A percentile compares a stretch with the other conserved stretches of the same genome.
phyloP scores from a whole-genome alignment of 2,113 vertebrate genomes.

The Sebastes fasciatus region DNA sequence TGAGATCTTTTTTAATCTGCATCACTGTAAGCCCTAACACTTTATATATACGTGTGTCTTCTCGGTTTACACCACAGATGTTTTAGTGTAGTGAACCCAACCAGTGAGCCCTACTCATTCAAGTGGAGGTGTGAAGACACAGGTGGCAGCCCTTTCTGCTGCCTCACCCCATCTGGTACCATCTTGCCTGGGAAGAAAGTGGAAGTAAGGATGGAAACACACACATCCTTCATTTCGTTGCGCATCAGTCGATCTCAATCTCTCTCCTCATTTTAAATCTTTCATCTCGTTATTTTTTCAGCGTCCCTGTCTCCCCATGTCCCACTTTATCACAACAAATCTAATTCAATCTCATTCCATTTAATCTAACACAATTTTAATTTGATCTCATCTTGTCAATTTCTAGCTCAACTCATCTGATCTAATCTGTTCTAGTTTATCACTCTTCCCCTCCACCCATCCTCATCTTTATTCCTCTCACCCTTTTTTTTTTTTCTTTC shows the following conservation, averaged over 20 bases:
- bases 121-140: conserved; percentile 87
- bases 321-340: conserved; percentile 4
- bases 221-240: not conserved
- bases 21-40: not conserved
- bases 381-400: not conserved
- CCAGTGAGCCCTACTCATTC: conserved; percentile 85
- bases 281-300: not conserved
- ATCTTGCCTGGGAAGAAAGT: conserved; percentile 87
- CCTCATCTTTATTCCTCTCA: not conserved
- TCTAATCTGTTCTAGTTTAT: not conserved
- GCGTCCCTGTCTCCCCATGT: not conserved
- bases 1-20: not conserved
- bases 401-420: not conserved
- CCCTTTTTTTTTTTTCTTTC: too few relatives aligned
- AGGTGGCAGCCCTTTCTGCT: conserved; percentile 82
- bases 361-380: not conserved
- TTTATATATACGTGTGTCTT: not conserved
- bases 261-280: not conserved
- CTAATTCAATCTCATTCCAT: not conserved
- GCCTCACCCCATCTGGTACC: conserved; percentile 83
- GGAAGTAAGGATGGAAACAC: conserved; percentile 79
- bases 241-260: not conserved
- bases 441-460: not conserved
- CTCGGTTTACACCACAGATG: conserved; percentile 76
- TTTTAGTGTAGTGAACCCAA: conserved; percentile 90